A percentile compares a stretch with the other conserved stretches of the same genome.
These are phyloP conservation scores for Butorides virescens DNA, from an alignment of 2,113 vertebrate genomes.

Conservation along the genomic window DNA sequence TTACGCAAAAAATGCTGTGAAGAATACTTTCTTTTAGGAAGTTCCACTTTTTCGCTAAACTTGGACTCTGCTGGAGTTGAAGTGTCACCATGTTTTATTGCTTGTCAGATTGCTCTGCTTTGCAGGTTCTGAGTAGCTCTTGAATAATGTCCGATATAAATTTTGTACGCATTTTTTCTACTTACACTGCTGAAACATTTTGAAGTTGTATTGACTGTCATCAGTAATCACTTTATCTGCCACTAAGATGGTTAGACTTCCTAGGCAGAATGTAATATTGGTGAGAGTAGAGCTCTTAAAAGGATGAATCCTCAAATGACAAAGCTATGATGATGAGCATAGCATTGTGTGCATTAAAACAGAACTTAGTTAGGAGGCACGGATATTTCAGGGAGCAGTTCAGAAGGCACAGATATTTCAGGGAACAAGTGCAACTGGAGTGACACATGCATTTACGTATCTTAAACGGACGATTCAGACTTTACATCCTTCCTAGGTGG, in stretches of 20 bases:
- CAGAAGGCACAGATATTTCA: not conserved
- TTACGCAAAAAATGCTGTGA: not conserved
- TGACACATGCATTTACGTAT: not conserved
- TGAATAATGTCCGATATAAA: not conserved
- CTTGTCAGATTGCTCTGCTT: not conserved
- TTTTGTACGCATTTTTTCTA: not conserved
- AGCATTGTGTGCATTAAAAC: not conserved
- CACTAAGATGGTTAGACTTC: not conserved
- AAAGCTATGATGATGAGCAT: not conserved
- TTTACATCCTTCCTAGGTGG: not conserved
- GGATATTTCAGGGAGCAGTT: not conserved
- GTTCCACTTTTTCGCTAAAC: not conserved
- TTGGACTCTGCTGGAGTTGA: not conserved
- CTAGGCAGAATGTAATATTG: not conserved
- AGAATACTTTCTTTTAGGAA: not conserved
- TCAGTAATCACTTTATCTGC: not conserved
- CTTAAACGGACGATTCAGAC: not conserved
- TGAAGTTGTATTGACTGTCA: not conserved
- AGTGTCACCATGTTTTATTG: not conserved
- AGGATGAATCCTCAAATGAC: not conserved
- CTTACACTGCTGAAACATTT: not conserved
- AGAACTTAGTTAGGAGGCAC: not conserved
- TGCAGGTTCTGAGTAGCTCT: not conserved
- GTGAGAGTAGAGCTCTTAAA: not conserved
- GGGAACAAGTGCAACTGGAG: not conserved